Percentiles rank a stretch among this genome's conserved stretches.
phyloP scores from a whole-genome alignment of 1,140 invertebrate genomes.

The Sinonovacula constricta region DNA sequence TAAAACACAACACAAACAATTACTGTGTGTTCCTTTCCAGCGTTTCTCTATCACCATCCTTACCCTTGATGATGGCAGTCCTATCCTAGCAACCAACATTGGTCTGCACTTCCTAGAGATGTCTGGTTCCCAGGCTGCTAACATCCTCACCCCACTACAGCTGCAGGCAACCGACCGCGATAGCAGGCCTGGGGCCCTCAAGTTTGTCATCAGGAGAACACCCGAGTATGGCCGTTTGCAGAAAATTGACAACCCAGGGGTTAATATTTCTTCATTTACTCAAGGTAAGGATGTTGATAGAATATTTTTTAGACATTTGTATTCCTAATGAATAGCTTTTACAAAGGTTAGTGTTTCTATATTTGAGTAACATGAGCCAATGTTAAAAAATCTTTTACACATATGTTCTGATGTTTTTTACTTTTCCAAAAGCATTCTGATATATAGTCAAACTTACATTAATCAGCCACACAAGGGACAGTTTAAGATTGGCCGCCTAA shows the following conservation, averaged over 20 bases:
- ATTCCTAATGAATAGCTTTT: no score
- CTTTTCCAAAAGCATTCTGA: no score
- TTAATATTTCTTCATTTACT: slow-evolving; percentile 67
- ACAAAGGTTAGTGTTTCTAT: no score
- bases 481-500: neutral
- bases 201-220: slow-evolving; percentile 64
- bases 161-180: slow-evolving; percentile 69
- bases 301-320: no score
- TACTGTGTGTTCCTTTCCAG: slow-evolving; percentile 56
- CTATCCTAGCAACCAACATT: slow-evolving; percentile 68
- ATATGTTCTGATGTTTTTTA: no score
- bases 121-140: slow-evolving; percentile 58
- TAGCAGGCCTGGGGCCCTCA: slow-evolving; percentile 61
- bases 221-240: slow-evolving; percentile 71
- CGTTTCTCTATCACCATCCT: slow-evolving; percentile 69
- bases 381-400: no score
- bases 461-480: neutral
- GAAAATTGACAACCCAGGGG: slow-evolving; percentile 62
- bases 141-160: slow-evolving; percentile 68
- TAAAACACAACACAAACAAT: neutral
- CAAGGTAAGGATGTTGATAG: slow-evolving; percentile 66
- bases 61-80: slow-evolving; percentile 73
- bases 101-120: slow-evolving; percentile 72
- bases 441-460: no score
- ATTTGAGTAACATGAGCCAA: no score